phyloP scores from a whole-genome alignment of 2,888 invertebrate genomes.

The Trachelus tabidus region DNA sequence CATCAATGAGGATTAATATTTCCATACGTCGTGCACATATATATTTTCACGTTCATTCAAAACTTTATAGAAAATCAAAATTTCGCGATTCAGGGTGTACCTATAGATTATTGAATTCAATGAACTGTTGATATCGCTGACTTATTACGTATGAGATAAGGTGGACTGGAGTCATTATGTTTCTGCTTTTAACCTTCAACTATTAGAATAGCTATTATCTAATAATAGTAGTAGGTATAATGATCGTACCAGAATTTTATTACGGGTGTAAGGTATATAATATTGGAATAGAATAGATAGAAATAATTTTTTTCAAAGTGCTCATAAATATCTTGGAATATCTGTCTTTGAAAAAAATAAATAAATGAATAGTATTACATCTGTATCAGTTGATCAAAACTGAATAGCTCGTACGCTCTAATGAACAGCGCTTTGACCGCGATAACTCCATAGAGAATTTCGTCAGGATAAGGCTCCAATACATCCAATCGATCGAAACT shows the following conservation, averaged over 20 bases:
- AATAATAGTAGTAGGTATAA: neutral
- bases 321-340: neutral
- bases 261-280: no score
- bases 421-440: neutral
- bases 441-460: neutral
- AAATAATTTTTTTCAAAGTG: neutral
- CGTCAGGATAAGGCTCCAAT: neutral
- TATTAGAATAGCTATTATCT: neutral
- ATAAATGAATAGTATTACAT: neutral
- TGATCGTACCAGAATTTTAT: no score
- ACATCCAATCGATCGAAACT: neutral
- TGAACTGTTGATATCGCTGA: neutral
- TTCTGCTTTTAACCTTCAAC: neutral
- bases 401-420: neutral
- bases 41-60: neutral
- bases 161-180: neutral
- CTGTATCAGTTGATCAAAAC: neutral
- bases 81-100: neutral
- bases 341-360: neutral
- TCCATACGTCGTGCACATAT: neutral
- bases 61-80: neutral
- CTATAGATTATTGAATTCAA: neutral
- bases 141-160: neutral
- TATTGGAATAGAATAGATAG: neutral
- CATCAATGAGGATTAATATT: conserved; percentile 18